A percentile compares a stretch with the other conserved stretches of the same genome.
These are phyloP conservation scores for Solenodon paradoxus DNA, from an alignment of 2,113 vertebrate genomes.

Conservation along the genomic window DNA sequence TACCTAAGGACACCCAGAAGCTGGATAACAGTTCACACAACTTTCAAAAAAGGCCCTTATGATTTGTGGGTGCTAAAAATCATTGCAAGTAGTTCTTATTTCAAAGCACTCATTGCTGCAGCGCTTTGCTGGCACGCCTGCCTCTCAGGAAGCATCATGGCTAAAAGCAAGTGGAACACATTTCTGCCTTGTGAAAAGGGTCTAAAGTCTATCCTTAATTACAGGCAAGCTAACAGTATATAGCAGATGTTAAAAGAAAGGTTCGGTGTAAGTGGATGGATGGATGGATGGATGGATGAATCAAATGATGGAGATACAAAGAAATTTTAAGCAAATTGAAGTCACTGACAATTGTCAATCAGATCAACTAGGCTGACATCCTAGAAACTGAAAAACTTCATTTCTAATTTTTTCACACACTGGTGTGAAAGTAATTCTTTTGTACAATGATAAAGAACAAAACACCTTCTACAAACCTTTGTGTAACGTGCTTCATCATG, in stretches of 20 bases:
- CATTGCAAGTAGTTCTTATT: background rate
- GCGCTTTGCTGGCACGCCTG: rapidly evolving
- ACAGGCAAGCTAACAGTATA: background rate
- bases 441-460: background rate
- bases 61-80: background rate
- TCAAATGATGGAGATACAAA: background rate
- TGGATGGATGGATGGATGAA: background rate
- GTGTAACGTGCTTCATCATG: rapidly evolving
- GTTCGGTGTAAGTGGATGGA: background rate
- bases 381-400: too few relatives aligned
- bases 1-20: background rate
- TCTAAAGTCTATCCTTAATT: background rate
- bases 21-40: background rate
- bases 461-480: background rate
- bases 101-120: background rate
- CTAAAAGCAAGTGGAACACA: background rate
- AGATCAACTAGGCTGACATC: background rate
- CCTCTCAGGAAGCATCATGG: background rate
- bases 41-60: background rate
- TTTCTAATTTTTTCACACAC: background rate
- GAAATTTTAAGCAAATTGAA: background rate
- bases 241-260: background rate
- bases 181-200: background rate
- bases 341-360: rapidly evolving
- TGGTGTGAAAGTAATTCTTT: background rate